phyloP scores from a whole-genome alignment of 2,888 invertebrate species.

The Trachelus stipa region DNA sequence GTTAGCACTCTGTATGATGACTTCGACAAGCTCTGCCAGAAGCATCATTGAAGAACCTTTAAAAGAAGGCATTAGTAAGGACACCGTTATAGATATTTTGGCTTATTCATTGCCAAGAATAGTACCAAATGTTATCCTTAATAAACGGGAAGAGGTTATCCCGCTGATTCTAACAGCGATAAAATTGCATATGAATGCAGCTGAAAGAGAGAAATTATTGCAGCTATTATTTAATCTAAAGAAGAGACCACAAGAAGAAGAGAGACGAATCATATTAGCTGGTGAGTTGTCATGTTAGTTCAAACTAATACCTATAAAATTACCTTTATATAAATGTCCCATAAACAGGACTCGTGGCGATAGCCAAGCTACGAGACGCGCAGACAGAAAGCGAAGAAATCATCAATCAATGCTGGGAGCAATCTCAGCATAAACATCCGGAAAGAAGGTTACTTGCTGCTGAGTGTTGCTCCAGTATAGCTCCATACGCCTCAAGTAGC shows the following conservation, averaged over 20 bases:
- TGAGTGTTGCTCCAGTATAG: constrained; percentile 75
- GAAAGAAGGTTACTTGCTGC: constrained; percentile 77
- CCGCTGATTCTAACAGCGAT: constrained; percentile 74
- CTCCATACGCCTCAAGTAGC: constrained; percentile 74
- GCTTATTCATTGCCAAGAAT: constrained; percentile 72
- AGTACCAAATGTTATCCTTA: constrained; percentile 76
- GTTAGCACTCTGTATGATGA: constrained; percentile 67
- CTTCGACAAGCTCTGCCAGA: constrained; percentile 58
- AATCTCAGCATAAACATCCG: constrained; percentile 75
- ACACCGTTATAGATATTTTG: constrained; percentile 69
- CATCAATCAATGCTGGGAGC: constrained; percentile 80
- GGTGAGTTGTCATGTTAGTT: constrained; percentile 57
- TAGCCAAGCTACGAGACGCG: constrained; percentile 67
- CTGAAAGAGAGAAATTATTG: constrained; percentile 74
- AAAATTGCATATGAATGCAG: constrained; percentile 71
- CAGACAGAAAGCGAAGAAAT: constrained; percentile 75
- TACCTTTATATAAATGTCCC: constrained; percentile 6
- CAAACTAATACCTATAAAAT: background rate
- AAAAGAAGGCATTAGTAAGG: constrained; percentile 60
- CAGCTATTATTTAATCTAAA: constrained; percentile 78
- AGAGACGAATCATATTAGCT: constrained; percentile 72
- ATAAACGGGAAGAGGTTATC: constrained; percentile 77
- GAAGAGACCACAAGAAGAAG: constrained; percentile 76
- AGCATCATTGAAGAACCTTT: constrained; percentile 61
- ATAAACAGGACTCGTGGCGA: constrained; percentile 64